Evolutionary conservation across 2,888 invertebrate genomes (phyloP).

Genomic region (Tachina grossa): DNA sequence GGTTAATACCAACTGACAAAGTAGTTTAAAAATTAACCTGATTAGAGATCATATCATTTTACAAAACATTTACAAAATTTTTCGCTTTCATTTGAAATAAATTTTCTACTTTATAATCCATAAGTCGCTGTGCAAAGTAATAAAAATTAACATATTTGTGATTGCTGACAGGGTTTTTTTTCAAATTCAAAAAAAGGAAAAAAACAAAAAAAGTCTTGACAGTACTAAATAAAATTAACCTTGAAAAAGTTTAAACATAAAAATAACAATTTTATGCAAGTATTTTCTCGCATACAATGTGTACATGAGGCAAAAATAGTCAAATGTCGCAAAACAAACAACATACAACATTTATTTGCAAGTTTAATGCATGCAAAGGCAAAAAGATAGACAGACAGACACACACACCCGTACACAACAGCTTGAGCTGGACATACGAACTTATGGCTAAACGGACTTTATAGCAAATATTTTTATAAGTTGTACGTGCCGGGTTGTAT

Average conservation of each 20-base stretch:
- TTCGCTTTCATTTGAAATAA: constrained; percentile 54
- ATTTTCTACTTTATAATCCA: constrained; percentile 7
- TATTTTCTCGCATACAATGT: constrained; percentile 30
- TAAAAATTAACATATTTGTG: constrained; percentile 16
- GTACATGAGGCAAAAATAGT: constrained; percentile 24
- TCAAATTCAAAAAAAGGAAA: constrained; percentile 2
- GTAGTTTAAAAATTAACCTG: constrained; percentile 9
- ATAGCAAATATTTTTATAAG: constrained; percentile 51
- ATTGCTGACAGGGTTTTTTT: constrained; percentile 26
- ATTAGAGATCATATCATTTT: background rate
- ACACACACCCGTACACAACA: background rate
- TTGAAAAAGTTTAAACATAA: constrained; percentile 68
- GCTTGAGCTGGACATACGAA: constrained; percentile 13
- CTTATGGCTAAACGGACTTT: constrained; percentile 45
- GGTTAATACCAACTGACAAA: background rate
- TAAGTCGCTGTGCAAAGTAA: background rate
- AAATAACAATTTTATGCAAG: constrained; percentile 54
- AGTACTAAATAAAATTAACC: constrained; percentile 57
- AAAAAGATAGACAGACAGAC: constrained; percentile 2
- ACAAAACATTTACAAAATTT: constrained; percentile 1
- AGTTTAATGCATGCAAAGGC: constrained; percentile 47
- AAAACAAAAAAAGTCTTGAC: background rate
- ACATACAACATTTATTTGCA: constrained; percentile 57
- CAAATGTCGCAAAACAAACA: constrained; percentile 14
- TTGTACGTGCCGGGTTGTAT: constrained; percentile 52